phyloP scores from a whole-genome alignment of 2,888 invertebrate genomes.

The Ptychoptera albimana region DNA sequence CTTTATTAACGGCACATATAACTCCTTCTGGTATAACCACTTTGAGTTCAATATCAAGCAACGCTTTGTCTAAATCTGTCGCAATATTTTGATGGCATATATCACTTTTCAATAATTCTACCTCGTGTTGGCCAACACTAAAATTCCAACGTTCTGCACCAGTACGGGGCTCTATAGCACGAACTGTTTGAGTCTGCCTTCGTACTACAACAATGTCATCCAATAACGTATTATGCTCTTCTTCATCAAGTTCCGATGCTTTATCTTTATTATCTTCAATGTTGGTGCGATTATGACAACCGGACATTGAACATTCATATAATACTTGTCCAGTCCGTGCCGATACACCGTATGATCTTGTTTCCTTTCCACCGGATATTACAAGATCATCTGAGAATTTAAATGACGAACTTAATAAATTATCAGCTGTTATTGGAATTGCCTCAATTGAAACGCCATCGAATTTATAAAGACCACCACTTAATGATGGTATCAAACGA shows the following conservation, averaged over 20 bases:
- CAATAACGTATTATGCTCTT: slow-evolving; percentile 20
- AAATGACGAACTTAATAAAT: slow-evolving; percentile 72
- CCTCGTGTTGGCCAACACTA: slow-evolving; percentile 78
- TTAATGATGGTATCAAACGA: slow-evolving; percentile 81
- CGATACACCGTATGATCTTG: slow-evolving; percentile 73
- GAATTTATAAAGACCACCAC: slow-evolving; percentile 81
- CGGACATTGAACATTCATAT: slow-evolving; percentile 61
- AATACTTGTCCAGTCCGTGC: slow-evolving; percentile 49
- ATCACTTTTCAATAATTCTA: slow-evolving; percentile 39
- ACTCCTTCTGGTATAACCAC: slow-evolving; percentile 58
- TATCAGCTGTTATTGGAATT: slow-evolving; percentile 73
- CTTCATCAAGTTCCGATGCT: slow-evolving; percentile 8
- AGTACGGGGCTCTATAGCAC: slow-evolving; percentile 74
- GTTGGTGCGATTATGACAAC: slow-evolving; percentile 55
- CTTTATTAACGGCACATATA: slow-evolving; percentile 46
- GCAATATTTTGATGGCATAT: slow-evolving; percentile 32
- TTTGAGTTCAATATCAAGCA: slow-evolving; percentile 38
- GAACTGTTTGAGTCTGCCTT: slow-evolving; percentile 69
- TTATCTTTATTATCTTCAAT: slow-evolving; percentile 16
- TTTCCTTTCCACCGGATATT: slow-evolving; percentile 78
- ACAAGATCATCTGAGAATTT: slow-evolving; percentile 73
- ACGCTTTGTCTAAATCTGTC: slow-evolving; percentile 20
- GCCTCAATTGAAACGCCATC: slow-evolving; percentile 79
- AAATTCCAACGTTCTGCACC: slow-evolving; percentile 92
- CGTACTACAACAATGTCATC: slow-evolving; percentile 59